Evolutionary conservation across 1,140 invertebrate genomes (phyloP), one percentile per base, ranked within the genome.

Genomic region (Drosophila setifemur): DNA sequence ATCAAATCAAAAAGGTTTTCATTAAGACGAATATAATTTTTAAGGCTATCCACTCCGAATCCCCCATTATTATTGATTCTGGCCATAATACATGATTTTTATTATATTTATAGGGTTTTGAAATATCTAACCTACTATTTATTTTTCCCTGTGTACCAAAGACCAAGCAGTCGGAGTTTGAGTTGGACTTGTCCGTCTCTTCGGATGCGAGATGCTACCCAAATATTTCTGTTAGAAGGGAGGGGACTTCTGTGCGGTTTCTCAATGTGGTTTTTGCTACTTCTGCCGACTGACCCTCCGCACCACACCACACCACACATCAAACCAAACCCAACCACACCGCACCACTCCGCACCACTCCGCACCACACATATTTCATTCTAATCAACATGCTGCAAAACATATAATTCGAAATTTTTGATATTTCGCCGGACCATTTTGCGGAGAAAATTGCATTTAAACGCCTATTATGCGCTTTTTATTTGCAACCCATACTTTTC

Each of bases 401-500:
- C 86, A 86, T 88, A 89, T 83, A 87, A 83, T 87, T 87, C 75
- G 57, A 68, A n/a, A 71, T 71, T 71, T 83, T 86, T 70, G 69
- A 82, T 76, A 79, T 89, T 88, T 77, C 73, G 66, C 49, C 69
- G 50, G 76, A 67, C 58, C 75, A 67, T 70, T 89, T 89, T 82
- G 87, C 68, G 9, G 64, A 73, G 78, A 88, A 89, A 89, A 89
- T 89, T 89, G 87, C 87, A 89, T 89, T 89, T 89, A 89, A 89
- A 89, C 82, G 86, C 87, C 81, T 82, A 89, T 89, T 89, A 87
- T 89, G 87, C 81, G 87, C 86, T 82, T 89, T 89, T 89, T 89
- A 87, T 89, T 86, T 77, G 82, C 76, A 86, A 82, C 81, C 82
- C 72, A 87, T 87, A 85, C 72, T 85, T 85, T 86, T 63, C 66